Evolutionary conservation across 2,797 vertebrate genomes (phyloP), one percentile per base, ranked within the genome.

Genomic region (Gorsachius magnificus): DNA sequence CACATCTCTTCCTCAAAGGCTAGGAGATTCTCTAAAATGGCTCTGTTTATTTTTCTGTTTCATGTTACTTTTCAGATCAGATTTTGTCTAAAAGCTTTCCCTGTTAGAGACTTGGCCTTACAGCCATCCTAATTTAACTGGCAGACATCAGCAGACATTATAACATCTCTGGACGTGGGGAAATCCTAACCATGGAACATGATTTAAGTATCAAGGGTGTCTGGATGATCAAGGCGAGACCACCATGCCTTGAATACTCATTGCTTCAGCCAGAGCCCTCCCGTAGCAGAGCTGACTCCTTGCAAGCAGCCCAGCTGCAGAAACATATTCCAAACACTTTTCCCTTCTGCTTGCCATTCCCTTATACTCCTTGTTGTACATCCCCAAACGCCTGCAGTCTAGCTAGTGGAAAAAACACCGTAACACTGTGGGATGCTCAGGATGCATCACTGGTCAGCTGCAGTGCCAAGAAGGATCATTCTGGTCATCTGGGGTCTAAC

Each of bases 401-500:
- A 78, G 64, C 68, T 75, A 89, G 88, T 53, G 78, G 75, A 80
- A 95, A 95, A 96, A 95, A 18, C 63, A 88, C 64, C 71, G 74
- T 10, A 87, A 84, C 36, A 48, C 50, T 71, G 63, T 43, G 56
- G 46, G 60, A 69, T 82, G 60, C 16, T 88, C 75, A 82, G 48
- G 21, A 72, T 29, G 22, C 70, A 93, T 87, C 66, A 82, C 65
- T 72, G 38, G 48, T 65, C 71, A 94, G 83, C 78, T 92, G 85
- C 76, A 87, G 61, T 24, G 84, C 36, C 90, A 94, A 79, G 28
- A 75, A 82, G 43, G 60, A 87, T 85, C 66, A 53, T 87, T 84
- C 70, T 74, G 83, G 87, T 93, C 95, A 89, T 91, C 92, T 89
- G 71, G 24, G 81, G 75, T 96, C 94, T 85, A 66, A 71, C 31